Percentiles rank a stretch among this genome's conserved stretches.
phyloP scores from a whole-genome alignment of 2,888 invertebrate species.

The Invenusta paracnida region DNA sequence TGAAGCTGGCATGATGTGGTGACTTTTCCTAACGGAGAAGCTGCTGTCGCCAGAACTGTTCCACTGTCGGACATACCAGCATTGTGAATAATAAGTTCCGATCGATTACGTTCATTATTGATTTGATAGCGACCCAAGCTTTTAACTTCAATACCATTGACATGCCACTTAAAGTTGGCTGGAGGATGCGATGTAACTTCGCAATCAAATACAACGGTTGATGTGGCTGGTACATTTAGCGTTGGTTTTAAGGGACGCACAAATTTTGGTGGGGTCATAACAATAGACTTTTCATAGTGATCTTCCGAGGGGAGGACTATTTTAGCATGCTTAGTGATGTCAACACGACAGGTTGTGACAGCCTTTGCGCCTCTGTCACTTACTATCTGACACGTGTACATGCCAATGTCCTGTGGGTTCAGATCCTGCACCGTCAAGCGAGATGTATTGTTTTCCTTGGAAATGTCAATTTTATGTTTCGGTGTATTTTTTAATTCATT shows the following conservation, averaged over 20 bases:
- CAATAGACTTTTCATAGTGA: background rate
- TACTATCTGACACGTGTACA: slow-evolving; percentile 78
- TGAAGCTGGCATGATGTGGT: slow-evolving; percentile 16
- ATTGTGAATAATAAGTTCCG: slow-evolving; percentile 41
- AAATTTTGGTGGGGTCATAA: background rate
- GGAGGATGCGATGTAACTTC: slow-evolving; percentile 43
- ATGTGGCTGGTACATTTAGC: slow-evolving; percentile 10
- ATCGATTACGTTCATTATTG: slow-evolving; percentile 67
- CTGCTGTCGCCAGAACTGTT: slow-evolving; percentile 32
- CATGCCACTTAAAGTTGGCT: slow-evolving; percentile 56
- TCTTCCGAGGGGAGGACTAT: background rate
- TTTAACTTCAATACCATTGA: slow-evolving; percentile 61
- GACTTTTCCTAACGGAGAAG: slow-evolving; percentile 9
- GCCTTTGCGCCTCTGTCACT: slow-evolving; percentile 53
- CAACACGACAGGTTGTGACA: slow-evolving; percentile 16
- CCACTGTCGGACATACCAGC: slow-evolving; percentile 9
- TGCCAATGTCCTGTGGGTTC: slow-evolving; percentile 63
- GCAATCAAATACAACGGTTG: slow-evolving; percentile 41
- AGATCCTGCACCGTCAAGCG: background rate
- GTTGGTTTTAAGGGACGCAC: slow-evolving; percentile 16
- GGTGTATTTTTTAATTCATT: slow-evolving; percentile 62
- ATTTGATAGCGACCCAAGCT: slow-evolving; percentile 61
- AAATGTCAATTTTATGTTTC: slow-evolving; percentile 61
- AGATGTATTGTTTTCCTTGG: slow-evolving; percentile 7
- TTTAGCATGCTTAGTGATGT: background rate